Evolutionary conservation across 2,797 vertebrate species (phyloP).

Genomic region (Etheostoma perlongum): DNA sequence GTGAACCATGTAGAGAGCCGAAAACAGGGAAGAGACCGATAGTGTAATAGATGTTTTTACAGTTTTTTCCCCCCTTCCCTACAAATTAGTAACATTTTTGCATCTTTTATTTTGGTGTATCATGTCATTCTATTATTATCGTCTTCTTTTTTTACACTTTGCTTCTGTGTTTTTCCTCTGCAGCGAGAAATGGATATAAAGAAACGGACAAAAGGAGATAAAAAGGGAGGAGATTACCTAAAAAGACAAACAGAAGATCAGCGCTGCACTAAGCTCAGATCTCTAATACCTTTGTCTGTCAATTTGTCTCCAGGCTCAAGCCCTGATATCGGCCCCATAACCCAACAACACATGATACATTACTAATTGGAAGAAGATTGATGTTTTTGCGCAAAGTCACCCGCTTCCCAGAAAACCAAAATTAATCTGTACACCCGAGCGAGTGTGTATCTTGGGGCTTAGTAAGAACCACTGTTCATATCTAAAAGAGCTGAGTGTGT

Average conservation of each 20-base stretch:
- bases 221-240: constrained; percentile 62
- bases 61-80: constrained; percentile 28
- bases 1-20: constrained; percentile 55
- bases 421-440: constrained; percentile 65
- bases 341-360: constrained; percentile 70
- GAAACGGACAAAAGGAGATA: constrained; percentile 51
- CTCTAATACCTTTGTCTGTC: constrained; percentile 66
- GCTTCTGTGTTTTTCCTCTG: constrained; percentile 39
- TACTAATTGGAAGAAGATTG: constrained; percentile 76
- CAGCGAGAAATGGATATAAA: constrained; percentile 51
- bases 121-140: constrained; percentile 47
- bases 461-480: constrained; percentile 67
- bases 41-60: constrained; percentile 64
- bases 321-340: constrained; percentile 39
- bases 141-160: constrained; percentile 11
- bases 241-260: constrained; percentile 64
- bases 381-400: constrained; percentile 61
- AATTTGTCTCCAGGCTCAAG: constrained; percentile 55
- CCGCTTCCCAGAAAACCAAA: constrained; percentile 68
- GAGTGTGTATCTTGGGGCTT: constrained; percentile 45
- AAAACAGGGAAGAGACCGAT: constrained; percentile 53
- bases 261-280: constrained; percentile 52
- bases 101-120: constrained; percentile 38
- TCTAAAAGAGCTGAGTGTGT: constrained; percentile 63
- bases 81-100: constrained; percentile 49